These are phyloP conservation scores for Diphyllodes magnificus DNA, from an alignment of 2,113 vertebrate species.

Conservation along the genomic window DNA sequence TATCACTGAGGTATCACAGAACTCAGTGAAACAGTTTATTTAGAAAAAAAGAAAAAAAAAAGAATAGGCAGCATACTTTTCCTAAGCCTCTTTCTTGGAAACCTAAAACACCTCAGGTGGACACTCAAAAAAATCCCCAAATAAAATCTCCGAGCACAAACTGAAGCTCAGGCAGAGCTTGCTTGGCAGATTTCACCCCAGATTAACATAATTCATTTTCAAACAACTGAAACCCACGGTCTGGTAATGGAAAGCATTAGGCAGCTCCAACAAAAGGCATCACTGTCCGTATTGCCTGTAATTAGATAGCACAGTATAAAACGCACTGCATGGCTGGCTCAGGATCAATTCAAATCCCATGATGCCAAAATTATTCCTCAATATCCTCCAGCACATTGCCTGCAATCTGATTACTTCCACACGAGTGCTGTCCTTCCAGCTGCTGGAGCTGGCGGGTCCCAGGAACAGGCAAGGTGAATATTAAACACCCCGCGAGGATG, in stretches of 20 bases:
- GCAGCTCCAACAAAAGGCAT: constrained; percentile 37
- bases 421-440: not conserved
- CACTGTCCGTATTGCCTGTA: not conserved
- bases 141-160: not conserved
- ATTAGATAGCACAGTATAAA: constrained; percentile 45
- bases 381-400: constrained; percentile 36
- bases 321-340: not conserved
- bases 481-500: not conserved
- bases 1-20: not conserved
- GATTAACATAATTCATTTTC: constrained; percentile 24
- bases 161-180: not conserved
- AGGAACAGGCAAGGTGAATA: constrained; percentile 3
- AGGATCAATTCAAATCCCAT: constrained; percentile 65
- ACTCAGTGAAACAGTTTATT: not conserved
- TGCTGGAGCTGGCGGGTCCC: not conserved
- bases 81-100: not conserved
- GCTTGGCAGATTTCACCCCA: constrained; percentile 17
- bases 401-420: constrained; percentile 54
- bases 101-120: not conserved
- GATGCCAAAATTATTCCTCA: constrained; percentile 55
- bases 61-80: not conserved
- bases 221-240: not conserved
- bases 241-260: constrained; percentile 6
- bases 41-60: no score
- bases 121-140: not conserved